A percentile compares a stretch with the other conserved stretches of the same genome.
Conservation (phyloP, 2,888 invertebrate species). For the Rutpela maculata region DNA sequence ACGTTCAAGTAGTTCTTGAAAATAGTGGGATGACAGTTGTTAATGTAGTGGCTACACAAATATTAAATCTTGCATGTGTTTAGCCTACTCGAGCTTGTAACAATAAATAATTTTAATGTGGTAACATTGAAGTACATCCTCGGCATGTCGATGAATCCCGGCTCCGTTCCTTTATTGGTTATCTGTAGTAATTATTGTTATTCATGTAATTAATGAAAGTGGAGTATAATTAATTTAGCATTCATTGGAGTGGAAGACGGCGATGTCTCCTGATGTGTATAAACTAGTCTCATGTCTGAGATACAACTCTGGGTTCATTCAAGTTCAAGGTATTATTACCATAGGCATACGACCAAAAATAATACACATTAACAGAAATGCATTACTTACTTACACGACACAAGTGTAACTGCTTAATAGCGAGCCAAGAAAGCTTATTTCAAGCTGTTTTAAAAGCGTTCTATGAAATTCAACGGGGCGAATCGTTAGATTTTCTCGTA, state of each 20-base stretch:
- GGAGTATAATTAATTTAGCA: conserved; percentile 34
- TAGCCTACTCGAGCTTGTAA: neutral
- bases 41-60: neutral
- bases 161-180: neutral
- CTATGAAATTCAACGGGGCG: neutral
- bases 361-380: conserved; percentile 46
- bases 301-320: conserved; percentile 55
- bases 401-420: conserved; percentile 31
- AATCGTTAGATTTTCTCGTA: neutral
- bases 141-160: neutral
- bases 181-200: conserved; percentile 7
- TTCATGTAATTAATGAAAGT: conserved; percentile 14
- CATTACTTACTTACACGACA: conserved; percentile 35
- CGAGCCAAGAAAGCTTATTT: conserved; percentile 16
- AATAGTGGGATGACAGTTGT: no score
- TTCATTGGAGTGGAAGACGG: conserved; percentile 21
- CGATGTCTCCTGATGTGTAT: conserved; percentile 27
- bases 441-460: neutral
- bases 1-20: no score
- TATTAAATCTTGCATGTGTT: neutral
- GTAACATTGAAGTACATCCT: neutral
- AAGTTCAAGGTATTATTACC: conserved; percentile 61
- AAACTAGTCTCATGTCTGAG: conserved; percentile 40
- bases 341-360: conserved; percentile 55
- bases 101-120: conserved; percentile 1